phyloP scores from a whole-genome alignment of 1,140 invertebrate genomes.

The Caerostris extrusa region DNA sequence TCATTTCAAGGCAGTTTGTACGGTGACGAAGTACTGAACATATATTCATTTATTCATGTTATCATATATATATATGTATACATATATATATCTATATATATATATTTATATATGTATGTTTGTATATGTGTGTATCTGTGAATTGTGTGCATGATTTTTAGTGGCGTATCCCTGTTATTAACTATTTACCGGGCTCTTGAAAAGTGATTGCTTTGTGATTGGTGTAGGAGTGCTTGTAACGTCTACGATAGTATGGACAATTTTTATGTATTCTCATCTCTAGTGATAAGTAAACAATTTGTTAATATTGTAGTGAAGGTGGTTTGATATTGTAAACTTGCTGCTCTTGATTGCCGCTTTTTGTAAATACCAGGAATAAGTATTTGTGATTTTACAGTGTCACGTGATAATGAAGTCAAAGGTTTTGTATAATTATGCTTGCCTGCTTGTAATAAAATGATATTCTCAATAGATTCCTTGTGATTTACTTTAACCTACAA shows the following conservation, averaged over 20 bases:
- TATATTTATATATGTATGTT: no score
- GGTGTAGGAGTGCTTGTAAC: slow-evolving; percentile 65
- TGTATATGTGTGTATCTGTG: slow-evolving; percentile 30
- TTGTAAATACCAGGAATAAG: slow-evolving; percentile 75
- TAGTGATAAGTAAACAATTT: slow-evolving; percentile 51
- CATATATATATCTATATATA: no score
- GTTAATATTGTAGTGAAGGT: slow-evolving; percentile 57
- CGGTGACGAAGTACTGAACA: slow-evolving; percentile 10
- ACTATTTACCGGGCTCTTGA: background rate
- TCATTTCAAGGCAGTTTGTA: background rate
- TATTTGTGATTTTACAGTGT: slow-evolving; percentile 77
- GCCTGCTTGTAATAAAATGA: slow-evolving; percentile 78
- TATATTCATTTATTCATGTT: slow-evolving; percentile 42
- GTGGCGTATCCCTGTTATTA: slow-evolving; percentile 27
- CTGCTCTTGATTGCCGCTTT: slow-evolving; percentile 75
- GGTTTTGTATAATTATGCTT: slow-evolving; percentile 78
- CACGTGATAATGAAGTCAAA: slow-evolving; percentile 69
- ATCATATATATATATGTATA: slow-evolving; percentile 33
- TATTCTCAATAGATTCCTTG: slow-evolving; percentile 72
- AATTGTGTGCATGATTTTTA: slow-evolving; percentile 60
- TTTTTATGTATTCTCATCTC: slow-evolving; percentile 54
- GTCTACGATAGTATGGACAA: slow-evolving; percentile 42
- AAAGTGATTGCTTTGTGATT: slow-evolving; percentile 13
- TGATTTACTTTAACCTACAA: background rate
- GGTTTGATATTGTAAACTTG: slow-evolving; percentile 67